Conservation (phyloP, 35 echinoderm and acorn worm genomes). For the Hemicentrotus pulcherrimus region DNA sequence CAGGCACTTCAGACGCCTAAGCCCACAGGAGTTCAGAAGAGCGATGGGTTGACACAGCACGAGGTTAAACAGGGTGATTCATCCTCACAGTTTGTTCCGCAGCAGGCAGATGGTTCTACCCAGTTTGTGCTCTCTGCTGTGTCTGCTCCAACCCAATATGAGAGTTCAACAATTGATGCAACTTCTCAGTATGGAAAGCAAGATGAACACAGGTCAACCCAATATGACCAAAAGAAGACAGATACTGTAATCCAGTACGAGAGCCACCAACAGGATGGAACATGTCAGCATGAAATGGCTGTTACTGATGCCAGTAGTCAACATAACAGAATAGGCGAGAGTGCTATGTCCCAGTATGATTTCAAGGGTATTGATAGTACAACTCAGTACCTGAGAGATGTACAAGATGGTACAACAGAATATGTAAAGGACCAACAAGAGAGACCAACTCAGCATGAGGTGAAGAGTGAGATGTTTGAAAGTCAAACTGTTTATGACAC, state of each 20-base stretch:
- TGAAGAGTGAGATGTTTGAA: background rate
- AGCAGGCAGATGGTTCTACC: background rate
- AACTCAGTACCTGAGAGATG: background rate
- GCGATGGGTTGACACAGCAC: constrained; percentile 11
- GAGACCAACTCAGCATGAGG: background rate
- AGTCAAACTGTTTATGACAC: background rate
- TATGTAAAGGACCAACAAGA: background rate
- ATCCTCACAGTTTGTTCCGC: background rate
- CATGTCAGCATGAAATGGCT: background rate
- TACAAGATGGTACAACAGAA: background rate
- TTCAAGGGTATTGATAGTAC: background rate
- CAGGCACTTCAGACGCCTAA: constrained; percentile 6
- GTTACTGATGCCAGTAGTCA: background rate
- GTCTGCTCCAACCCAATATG: background rate
- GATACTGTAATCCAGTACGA: background rate
- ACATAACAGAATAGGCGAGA: background rate
- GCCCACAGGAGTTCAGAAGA: background rate
- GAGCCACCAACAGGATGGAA: background rate
- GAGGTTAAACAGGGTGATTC: background rate
- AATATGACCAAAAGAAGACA: background rate
- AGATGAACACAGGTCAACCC: background rate
- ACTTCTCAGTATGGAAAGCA: background rate
- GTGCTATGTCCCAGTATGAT: background rate
- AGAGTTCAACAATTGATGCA: background rate
- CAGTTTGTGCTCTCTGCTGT: background rate